These are phyloP conservation scores for Tragopan temminckii DNA, from an alignment of 2,797 vertebrate species.

Conservation along the genomic window DNA sequence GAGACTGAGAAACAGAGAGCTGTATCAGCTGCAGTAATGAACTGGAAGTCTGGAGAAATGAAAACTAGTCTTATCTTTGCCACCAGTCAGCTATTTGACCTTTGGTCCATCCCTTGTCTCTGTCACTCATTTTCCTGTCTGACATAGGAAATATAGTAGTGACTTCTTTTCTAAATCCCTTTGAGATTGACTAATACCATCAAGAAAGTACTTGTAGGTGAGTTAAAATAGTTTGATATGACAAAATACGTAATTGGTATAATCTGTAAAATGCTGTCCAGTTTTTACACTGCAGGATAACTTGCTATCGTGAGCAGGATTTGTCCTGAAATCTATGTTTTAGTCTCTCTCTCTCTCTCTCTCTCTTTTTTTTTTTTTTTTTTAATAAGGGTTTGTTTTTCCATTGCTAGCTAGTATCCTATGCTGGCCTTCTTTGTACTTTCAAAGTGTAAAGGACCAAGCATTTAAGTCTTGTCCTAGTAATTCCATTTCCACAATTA, in stretches of 20 bases:
- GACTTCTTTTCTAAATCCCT: constrained; percentile 33
- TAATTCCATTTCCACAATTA: not conserved
- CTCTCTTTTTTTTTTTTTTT: not conserved
- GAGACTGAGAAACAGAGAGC: not conserved
- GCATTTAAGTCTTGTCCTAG: not conserved
- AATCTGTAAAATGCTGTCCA: not conserved
- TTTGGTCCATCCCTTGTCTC: not conserved
- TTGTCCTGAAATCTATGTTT: not conserved
- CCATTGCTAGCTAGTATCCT: not conserved
- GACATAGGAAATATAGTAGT: not conserved
- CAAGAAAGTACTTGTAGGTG: not conserved
- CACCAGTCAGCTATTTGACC: constrained; percentile 42
- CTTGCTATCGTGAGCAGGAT: not conserved
- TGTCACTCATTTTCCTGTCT: constrained; percentile 14
- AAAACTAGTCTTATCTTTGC: constrained; percentile 36
- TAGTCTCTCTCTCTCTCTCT: not conserved
- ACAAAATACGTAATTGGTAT: not conserved
- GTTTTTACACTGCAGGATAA: not conserved
- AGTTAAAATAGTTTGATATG: not conserved
- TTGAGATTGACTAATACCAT: not conserved
- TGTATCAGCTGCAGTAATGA: rapidly evolving
- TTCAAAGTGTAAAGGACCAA: not conserved
- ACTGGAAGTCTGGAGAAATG: not conserved
- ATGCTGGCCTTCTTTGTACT: not conserved
- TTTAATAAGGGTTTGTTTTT: not conserved